Evolutionary conservation across 2,113 vertebrate genomes (phyloP).

Genomic region (Baryphthengus martii): DNA sequence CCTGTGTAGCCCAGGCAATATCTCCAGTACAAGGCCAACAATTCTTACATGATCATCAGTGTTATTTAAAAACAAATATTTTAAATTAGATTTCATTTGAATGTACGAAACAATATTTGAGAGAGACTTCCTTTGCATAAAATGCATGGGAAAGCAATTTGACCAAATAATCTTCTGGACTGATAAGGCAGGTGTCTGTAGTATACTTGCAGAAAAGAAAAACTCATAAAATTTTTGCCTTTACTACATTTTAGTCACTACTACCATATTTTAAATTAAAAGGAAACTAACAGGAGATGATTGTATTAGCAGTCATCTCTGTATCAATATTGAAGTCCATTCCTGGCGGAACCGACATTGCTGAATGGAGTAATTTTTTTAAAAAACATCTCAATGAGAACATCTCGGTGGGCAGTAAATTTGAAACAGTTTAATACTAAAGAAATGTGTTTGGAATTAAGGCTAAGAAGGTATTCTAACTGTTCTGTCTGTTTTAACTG

Average conservation of each 20-base stretch:
- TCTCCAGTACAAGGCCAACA: background rate
- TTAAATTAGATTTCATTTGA: background rate
- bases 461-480: background rate
- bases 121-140: background rate
- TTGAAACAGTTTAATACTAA: background rate
- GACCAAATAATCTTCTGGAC: background rate
- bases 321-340: background rate
- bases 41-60: background rate
- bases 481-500: background rate
- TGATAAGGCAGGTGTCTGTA: background rate
- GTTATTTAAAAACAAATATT: background rate
- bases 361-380: background rate
- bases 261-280: background rate
- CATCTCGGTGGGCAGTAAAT: background rate
- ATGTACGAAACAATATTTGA: background rate
- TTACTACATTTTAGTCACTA: background rate
- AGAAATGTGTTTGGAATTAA: background rate
- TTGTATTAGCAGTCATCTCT: background rate
- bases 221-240: background rate
- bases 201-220: background rate
- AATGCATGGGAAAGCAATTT: background rate
- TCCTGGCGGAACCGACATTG: background rate
- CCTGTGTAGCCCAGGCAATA: background rate
- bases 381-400: background rate
- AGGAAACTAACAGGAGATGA: background rate